Base-by-base conservation (phyloP, 2,888 invertebrate species). In the Heliconius charithonia region DNA sequence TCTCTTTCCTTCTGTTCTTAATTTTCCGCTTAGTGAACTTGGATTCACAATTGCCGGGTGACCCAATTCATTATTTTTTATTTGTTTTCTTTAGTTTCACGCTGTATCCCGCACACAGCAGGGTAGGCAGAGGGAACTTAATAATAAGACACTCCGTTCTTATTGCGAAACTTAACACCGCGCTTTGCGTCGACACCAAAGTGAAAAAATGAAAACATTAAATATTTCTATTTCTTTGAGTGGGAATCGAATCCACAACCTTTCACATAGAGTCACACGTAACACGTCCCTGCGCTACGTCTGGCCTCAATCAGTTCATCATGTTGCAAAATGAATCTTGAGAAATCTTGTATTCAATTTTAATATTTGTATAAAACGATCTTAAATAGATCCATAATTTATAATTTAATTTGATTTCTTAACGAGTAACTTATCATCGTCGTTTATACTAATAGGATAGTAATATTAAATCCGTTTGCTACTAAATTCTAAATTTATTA, bases 401-500 rank as follows among this genome's bases (percentile, higher is more conserved):
- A 63, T 63, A 63, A 63, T 63, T 27, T 7, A 27, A 63, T 63
- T 63, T 29, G 27, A 27, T 29, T 27, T 63, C 27, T 10, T 27
- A 41, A 45, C n/a, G n/a, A 16, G 69, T 25, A 45, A 69, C 25
- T 25, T 45, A 41, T 27, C 69, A 45, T 69, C 69, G n/a, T 19
- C 1, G 16, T 69, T 41, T 41, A 67, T 22, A n/a, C n/a, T 67
- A 25, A 67, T 67, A 37, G 66, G n/a, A n/a, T 67, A 16, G 16
- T 41, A 41, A 41, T 41, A 67, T 41, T 67, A 67, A 67, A 41
- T 45, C 3, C 25, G 16, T 45, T 41, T 69, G 25, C 41, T 69
- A 69, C 69, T 37, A 37, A 37, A 37, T 37, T 69, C 41, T 41
- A 67, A n/a, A 67, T 41, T 41, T n/a, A 67, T 67, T 67, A 67